Conservation (phyloP, 2,888 invertebrate species). For the Alcis repandata region DNA sequence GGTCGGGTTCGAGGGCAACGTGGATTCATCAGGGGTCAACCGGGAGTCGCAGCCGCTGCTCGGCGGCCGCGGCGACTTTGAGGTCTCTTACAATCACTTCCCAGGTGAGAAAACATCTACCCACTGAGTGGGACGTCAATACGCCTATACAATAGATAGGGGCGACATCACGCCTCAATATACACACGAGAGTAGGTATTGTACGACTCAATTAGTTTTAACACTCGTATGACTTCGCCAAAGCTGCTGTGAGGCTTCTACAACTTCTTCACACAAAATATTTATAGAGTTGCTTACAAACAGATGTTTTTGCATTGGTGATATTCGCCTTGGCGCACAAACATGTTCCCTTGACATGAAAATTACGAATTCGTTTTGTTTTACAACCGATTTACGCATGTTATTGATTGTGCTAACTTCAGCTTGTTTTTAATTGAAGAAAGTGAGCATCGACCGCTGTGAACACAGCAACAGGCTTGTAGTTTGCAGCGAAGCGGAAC, state of each 20-base stretch:
- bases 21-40: conserved; percentile 94
- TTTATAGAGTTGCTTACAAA: conserved; percentile 32
- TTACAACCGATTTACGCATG: conserved; percentile 50
- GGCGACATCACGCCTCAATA: conserved; percentile 49
- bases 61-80: conserved; percentile 91
- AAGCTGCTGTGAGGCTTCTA: conserved; percentile 61
- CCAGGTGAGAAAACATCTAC: conserved; percentile 88
- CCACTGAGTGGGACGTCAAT: conserved; percentile 43
- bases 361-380: conserved; percentile 51
- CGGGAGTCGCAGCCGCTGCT: conserved; percentile 98
- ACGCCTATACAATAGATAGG: conserved; percentile 50
- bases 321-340: conserved; percentile 60
- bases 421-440: conserved; percentile 60
- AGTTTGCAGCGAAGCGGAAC: conserved; percentile 77
- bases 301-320: conserved; percentile 55
- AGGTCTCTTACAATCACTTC: conserved; percentile 94
- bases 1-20: conserved; percentile 93
- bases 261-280: conserved; percentile 2
- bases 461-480: conserved; percentile 72
- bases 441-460: conserved; percentile 57
- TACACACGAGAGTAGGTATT: conserved; percentile 35
- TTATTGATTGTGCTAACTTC: conserved; percentile 69
- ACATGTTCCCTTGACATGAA: conserved; percentile 38
- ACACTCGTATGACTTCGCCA: conserved; percentile 63
- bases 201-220: conserved; percentile 25